These are phyloP conservation scores for Tubulanus polymorphus DNA, from an alignment of 2,888 invertebrate species.

Conservation along the genomic window DNA sequence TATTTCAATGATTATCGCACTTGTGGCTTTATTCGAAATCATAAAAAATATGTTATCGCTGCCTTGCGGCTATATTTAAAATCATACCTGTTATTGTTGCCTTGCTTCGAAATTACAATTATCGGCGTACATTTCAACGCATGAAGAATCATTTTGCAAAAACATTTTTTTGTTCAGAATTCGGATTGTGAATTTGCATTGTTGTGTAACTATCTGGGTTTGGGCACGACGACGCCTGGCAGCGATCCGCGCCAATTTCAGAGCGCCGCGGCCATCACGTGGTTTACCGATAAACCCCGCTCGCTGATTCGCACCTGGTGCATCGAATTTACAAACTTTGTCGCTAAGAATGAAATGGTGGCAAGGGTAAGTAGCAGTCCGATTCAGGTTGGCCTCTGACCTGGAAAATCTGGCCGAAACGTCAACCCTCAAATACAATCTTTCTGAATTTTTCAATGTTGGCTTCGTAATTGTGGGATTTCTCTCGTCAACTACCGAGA, in stretches of 20 bases:
- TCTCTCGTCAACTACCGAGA: too few species aligned
- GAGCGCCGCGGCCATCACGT: constrained; percentile 14
- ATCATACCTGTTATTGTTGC: too few species aligned
- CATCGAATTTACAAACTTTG: constrained; percentile 63
- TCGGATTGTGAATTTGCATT: constrained; percentile 33
- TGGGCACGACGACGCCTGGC: constrained; percentile 13
- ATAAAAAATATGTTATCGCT: neutral
- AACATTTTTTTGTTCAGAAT: constrained; percentile 20
- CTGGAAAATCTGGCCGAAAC: too few species aligned
- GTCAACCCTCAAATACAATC: too few species aligned
- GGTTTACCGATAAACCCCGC: constrained; percentile 40
- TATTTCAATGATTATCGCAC: too few species aligned
- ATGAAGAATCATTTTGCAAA: too few species aligned
- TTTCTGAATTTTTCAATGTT: too few species aligned
- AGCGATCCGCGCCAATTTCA: neutral
- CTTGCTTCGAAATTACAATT: too few species aligned
- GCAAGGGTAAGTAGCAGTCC: constrained; percentile 54
- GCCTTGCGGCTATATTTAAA: too few species aligned
- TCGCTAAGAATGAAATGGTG: constrained; percentile 59
- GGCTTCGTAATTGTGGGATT: too few species aligned
- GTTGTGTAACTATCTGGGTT: constrained; percentile 30
- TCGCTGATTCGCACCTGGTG: constrained; percentile 64
- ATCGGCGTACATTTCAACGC: too few species aligned
- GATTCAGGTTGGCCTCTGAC: too few species aligned
- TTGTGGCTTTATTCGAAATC: neutral